Base-by-base conservation (phyloP, 2,797 vertebrate genomes). In the Rhabdomys pumilio region DNA sequence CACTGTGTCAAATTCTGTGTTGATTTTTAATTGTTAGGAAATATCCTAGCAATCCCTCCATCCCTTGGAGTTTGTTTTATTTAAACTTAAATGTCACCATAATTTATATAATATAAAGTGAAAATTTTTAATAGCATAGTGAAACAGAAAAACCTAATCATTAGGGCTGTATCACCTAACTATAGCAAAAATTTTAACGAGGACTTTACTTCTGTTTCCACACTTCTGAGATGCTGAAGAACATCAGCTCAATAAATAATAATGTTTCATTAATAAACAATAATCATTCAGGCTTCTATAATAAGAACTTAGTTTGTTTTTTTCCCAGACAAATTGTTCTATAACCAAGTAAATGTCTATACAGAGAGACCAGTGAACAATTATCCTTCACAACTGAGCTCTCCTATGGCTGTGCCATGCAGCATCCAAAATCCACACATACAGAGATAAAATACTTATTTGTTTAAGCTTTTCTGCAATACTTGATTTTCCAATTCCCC, bases 81-180 rank as follows among this genome's bases (percentile, higher is more conserved):
- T 91, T 96, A 80, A 22, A 90, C 65, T 38, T 82, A 90, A 59
- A 69, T 89, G 19, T 84, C 87, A 80, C 69, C 10, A 13, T 89
- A 83, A 84, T 3, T 44, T 44, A 69, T 41, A 1, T 6, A 20
- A 76, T 77, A 41, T 77, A 26, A 85, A 94, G 29, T 44, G 9
- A 84, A 41, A 31, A n/a, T 53, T 61, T 90, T 69, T 91, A 34
- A 41, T 72, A 55, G 57, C 17, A 83, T 2, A 77, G 17, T 53
- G 3, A 41, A 91, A 73, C 69, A 85, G 95, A 89, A 73, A 73
- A 67, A 77, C 1, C 41, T 92, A 50, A 69, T 91, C 22, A 14
- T 57, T 88, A 83, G 41, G 38, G 29, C 31, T 63, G n/a, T 55
- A 76, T 81, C 12, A 84, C 5, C 11, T 83, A 24, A 65, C 14